phyloP scores from a whole-genome alignment of 2,888 invertebrate genomes.

The Cryptus armator region DNA sequence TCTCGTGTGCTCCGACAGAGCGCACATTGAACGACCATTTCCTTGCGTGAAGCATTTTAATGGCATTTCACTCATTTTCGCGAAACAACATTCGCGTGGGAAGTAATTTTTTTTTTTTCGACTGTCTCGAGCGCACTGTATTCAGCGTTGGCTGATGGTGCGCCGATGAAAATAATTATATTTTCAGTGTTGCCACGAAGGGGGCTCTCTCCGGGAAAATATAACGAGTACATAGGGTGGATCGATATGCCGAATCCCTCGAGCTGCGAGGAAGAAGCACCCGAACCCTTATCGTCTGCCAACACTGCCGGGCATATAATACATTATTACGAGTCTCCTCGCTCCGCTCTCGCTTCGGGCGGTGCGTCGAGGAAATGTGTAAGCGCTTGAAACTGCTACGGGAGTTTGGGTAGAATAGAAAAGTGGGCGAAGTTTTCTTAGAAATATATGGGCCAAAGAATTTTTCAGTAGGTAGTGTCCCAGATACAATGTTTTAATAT shows the following conservation, averaged over 20 bases:
- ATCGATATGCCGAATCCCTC: conserved; percentile 63
- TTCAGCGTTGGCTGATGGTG: neutral
- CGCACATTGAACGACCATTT: conserved; percentile 34
- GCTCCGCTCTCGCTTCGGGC: conserved; percentile 13
- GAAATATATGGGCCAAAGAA: neutral
- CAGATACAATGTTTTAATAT: neutral
- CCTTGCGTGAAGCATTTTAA: conserved; percentile 10
- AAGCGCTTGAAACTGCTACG: conserved; percentile 9
- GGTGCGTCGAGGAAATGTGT: conserved; percentile 8
- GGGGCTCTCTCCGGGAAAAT: conserved; percentile 24
- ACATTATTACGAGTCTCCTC: conserved; percentile 56
- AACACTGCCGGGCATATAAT: conserved; percentile 47
- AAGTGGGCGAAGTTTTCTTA: neutral
- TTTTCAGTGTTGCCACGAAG: conserved; percentile 29
- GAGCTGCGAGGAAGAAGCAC: conserved; percentile 50
- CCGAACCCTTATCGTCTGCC: conserved; percentile 56
- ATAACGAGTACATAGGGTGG: conserved; percentile 48
- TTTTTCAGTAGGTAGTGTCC: neutral
- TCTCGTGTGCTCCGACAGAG: conserved; percentile 39
- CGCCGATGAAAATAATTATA: conserved; percentile 29
- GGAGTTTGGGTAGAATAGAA: neutral
- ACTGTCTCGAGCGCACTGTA: neutral
- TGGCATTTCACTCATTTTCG: conserved; percentile 9
- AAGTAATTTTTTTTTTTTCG: neutral
- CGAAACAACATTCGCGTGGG: neutral